Evolutionary conservation across 2,888 invertebrate genomes (phyloP).

Genomic region (Lacanobia oleracea): DNA sequence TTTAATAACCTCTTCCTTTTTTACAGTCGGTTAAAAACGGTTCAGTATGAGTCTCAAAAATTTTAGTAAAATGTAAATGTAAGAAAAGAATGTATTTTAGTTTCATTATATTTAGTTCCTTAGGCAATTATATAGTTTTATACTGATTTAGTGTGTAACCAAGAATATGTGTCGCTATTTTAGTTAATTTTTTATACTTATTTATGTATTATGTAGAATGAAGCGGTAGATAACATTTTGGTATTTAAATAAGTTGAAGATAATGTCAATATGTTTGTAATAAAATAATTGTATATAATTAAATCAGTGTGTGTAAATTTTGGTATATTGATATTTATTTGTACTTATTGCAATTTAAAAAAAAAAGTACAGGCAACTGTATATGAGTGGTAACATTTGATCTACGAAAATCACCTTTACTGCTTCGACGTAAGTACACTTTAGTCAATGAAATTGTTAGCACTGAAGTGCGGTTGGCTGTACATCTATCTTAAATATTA

Average conservation of each 20-base stretch:
- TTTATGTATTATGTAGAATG: conserved; percentile 30
- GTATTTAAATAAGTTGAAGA: conserved; percentile 27
- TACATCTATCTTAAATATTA: conserved; percentile 3
- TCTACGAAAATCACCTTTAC: background rate
- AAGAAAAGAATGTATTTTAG: background rate
- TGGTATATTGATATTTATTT: conserved; percentile 38
- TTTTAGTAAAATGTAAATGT: conserved; percentile 19
- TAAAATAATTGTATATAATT: conserved; percentile 38
- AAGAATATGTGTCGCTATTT: conserved; percentile 10
- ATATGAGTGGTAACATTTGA: background rate
- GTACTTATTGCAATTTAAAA: conserved; percentile 14
- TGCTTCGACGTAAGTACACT: background rate
- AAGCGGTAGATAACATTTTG: conserved; percentile 10
- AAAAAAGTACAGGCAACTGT: conserved; percentile 8
- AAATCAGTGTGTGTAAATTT: conserved; percentile 57
- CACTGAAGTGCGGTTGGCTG: background rate
- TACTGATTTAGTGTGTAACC: conserved; percentile 13
- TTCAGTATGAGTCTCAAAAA: background rate
- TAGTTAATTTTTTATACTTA: conserved; percentile 24
- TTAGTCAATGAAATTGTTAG: background rate
- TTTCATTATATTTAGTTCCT: conserved; percentile 15
- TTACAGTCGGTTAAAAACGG: background rate
- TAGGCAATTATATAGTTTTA: conserved; percentile 30
- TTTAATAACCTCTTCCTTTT: background rate
- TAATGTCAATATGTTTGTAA: conserved; percentile 7